A percentile compares a stretch with the other conserved stretches of the same genome.
Evolutionary conservation across 2,113 vertebrate genomes (phyloP).

Genomic region (Seriola quinqueradiata): DNA sequence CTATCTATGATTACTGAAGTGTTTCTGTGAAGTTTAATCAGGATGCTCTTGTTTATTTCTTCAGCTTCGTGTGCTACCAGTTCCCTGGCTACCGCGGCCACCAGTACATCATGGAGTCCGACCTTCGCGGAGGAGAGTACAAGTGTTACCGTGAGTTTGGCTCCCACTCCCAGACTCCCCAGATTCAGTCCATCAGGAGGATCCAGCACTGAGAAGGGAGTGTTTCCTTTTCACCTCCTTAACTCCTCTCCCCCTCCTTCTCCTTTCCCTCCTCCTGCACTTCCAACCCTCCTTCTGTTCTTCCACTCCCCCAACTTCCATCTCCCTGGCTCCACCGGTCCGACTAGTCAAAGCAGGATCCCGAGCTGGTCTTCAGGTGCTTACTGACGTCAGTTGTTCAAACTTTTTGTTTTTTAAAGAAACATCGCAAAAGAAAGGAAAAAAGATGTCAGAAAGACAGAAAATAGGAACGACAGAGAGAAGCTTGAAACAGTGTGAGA

Average conservation of each 20-base stretch:
- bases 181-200: constrained; percentile 96
- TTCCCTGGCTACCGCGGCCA: constrained; percentile 96
- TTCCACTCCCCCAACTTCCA: constrained; percentile 46
- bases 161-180: constrained; percentile 93
- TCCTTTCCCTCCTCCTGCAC: constrained; percentile 49
- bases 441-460: constrained; percentile 74
- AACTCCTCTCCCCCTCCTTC: constrained; percentile 40
- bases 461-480: constrained; percentile 66
- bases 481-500: constrained; percentile 52
- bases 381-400: constrained; percentile 73
- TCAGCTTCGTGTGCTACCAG: constrained; percentile 97
- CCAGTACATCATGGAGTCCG: constrained; percentile 95
- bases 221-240: constrained; percentile 40
- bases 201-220: constrained; percentile 91
- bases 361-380: constrained; percentile 72
- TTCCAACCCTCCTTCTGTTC: constrained; percentile 60
- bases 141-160: constrained; percentile 96
- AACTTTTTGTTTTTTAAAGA: constrained; percentile 72
- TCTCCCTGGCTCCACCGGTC: constrained; percentile 56
- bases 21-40: not conserved
- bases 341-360: constrained; percentile 60
- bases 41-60: constrained; percentile 28
- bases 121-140: constrained; percentile 94
- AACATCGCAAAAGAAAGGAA: constrained; percentile 68
- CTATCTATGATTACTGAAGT: not conserved